phyloP scores from a whole-genome alignment of 2,797 vertebrate genomes.

The Leucoraja ocellata region DNA sequence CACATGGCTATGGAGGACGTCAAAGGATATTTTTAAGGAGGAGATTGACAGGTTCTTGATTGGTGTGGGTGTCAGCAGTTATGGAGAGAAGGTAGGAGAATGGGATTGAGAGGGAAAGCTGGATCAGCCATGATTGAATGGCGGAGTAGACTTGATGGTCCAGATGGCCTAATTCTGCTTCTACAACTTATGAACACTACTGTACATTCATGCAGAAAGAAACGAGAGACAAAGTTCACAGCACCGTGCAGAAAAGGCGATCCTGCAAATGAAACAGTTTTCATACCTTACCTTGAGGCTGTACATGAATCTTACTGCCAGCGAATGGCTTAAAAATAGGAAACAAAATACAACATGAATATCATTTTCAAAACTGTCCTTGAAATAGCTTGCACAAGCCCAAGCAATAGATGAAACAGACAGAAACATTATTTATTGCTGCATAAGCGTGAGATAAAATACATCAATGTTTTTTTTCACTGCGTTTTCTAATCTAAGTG shows the following conservation, averaged over 20 bases:
- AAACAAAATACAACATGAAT: conserved; percentile 39
- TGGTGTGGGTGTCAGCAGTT: too few relatives aligned
- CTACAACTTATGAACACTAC: background rate
- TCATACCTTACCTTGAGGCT: conserved; percentile 78
- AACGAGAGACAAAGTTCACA: background rate
- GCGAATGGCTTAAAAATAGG: conserved; percentile 63
- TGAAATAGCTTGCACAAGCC: background rate
- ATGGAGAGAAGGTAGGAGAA: too few relatives aligned
- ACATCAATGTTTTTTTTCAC: background rate
- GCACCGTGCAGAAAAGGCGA: background rate
- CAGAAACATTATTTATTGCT: background rate
- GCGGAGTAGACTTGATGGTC: too few relatives aligned
- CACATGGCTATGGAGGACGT: too few relatives aligned
- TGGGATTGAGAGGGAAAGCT: too few relatives aligned
- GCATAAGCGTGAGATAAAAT: background rate
- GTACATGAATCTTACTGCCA: conserved; percentile 72
- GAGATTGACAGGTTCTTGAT: too few relatives aligned
- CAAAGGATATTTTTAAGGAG: too few relatives aligned
- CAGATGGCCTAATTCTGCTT: too few relatives aligned
- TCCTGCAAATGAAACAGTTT: conserved; percentile 5
- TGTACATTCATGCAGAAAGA: background rate
- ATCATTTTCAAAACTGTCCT: conserved; percentile 38
- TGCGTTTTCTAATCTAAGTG: background rate
- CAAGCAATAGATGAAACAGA: background rate
- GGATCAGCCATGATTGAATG: too few relatives aligned